Percentiles rank a stretch among this genome's conserved stretches.
These are phyloP conservation scores for Chloroceryle amazona DNA, from an alignment of 2,797 vertebrate genomes.

Conservation along the genomic window DNA sequence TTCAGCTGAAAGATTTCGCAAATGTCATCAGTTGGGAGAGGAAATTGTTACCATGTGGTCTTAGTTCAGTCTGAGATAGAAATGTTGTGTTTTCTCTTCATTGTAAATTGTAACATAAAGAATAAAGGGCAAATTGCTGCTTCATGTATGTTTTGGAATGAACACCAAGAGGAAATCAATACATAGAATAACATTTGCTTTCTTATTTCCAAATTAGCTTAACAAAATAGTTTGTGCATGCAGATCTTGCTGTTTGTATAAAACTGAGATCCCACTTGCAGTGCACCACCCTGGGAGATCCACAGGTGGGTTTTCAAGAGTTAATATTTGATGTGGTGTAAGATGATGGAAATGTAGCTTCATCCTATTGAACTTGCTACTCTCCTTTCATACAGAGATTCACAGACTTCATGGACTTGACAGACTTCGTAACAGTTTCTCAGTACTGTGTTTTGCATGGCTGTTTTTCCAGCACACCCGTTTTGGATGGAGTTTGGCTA, in stretches of 20 bases:
- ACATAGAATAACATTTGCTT: background rate
- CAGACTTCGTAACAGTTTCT: background rate
- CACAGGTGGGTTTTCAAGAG: background rate
- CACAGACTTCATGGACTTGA: background rate
- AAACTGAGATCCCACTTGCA: background rate
- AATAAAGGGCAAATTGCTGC: background rate
- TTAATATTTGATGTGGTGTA: background rate
- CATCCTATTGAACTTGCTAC: background rate
- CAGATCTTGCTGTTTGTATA: background rate
- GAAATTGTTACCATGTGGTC: constrained; percentile 43
- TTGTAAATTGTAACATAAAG: background rate
- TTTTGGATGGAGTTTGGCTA: background rate
- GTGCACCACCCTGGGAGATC: rapidly evolving
- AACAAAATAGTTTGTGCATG: background rate
- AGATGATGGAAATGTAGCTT: background rate
- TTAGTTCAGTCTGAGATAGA: constrained; percentile 20
- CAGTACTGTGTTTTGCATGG: background rate
- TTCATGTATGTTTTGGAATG: background rate
- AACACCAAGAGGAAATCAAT: background rate
- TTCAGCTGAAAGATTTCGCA: constrained; percentile 69
- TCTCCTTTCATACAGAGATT: background rate
- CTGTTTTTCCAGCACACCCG: background rate
- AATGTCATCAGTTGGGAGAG: constrained; percentile 69
- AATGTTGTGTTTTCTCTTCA: background rate
- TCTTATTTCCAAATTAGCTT: background rate